Percentiles rank a stretch among this genome's conserved stretches.
These are phyloP conservation scores for Hyphantria cunea DNA, from an alignment of 1,140 invertebrate genomes.

Conservation along the genomic window DNA sequence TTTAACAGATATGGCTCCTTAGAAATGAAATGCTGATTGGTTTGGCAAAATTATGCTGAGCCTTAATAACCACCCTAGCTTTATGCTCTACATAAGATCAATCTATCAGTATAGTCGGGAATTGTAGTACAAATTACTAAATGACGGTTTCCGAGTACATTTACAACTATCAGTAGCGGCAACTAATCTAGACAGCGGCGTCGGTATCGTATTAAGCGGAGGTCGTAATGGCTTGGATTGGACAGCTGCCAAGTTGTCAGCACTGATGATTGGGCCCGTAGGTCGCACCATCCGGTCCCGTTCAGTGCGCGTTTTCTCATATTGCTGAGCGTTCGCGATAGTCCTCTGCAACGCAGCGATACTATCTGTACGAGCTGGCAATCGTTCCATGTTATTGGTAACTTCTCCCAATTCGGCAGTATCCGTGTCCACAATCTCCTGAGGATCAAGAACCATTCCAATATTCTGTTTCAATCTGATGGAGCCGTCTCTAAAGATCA, in stretches of 20 bases:
- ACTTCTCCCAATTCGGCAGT: slow-evolving; percentile 68
- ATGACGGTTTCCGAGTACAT: slow-evolving; percentile 44
- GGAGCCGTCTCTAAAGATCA: slow-evolving; percentile 43
- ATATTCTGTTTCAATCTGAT: slow-evolving; percentile 49
- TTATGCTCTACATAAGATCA: no score
- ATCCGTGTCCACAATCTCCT: slow-evolving; percentile 48
- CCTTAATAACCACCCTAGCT: no score
- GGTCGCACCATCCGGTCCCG: slow-evolving; percentile 49
- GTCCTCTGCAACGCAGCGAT: slow-evolving; percentile 59
- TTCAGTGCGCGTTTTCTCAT: slow-evolving; percentile 47
- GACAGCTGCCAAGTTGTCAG: slow-evolving; percentile 47
- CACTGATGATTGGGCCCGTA: slow-evolving; percentile 41
- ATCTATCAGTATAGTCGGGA: slow-evolving; percentile 44
- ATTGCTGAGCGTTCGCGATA: slow-evolving; percentile 53
- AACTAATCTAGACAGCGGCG: slow-evolving; percentile 20
- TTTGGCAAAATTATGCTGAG: no score
- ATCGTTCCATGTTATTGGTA: slow-evolving; percentile 58
- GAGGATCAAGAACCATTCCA: slow-evolving; percentile 45
- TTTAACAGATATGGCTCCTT: no score
- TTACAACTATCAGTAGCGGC: slow-evolving; percentile 9
- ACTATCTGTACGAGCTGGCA: slow-evolving; percentile 67
- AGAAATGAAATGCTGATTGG: no score
- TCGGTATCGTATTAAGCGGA: slow-evolving; percentile 43
- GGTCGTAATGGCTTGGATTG: slow-evolving; percentile 36
- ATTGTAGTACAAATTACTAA: slow-evolving; percentile 53